These are phyloP conservation scores for Limnephilus marmoratus DNA, from an alignment of 2,888 invertebrate species.

Conservation along the genomic window DNA sequence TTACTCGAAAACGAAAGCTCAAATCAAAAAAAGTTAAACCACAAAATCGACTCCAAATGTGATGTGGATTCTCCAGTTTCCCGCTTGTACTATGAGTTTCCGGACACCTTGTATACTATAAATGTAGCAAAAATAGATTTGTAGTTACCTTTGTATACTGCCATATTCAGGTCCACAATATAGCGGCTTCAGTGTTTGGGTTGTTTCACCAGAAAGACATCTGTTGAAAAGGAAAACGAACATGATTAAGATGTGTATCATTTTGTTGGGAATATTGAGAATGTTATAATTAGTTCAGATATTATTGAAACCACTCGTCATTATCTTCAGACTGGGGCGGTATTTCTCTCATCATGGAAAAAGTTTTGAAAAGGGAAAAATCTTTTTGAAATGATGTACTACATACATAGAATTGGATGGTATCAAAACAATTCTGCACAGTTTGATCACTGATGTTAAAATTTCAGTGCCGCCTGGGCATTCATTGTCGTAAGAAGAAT, in stretches of 20 bases:
- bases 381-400: too few relatives aligned
- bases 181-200: not conserved
- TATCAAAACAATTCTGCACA: not conserved
- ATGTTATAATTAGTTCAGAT: conserved; percentile 16
- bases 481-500: too few relatives aligned
- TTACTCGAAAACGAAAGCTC: too few relatives aligned
- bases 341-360: conserved; percentile 61
- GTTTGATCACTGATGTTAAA: too few relatives aligned
- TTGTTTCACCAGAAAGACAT: not conserved
- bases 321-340: conserved; percentile 65
- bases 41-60: too few relatives aligned
- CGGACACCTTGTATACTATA: too few relatives aligned
- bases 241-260: not conserved
- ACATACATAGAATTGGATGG: not conserved
- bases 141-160: not conserved
- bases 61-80: too few relatives aligned
- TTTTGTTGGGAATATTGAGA: not conserved
- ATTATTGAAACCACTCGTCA: conserved; percentile 58
- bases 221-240: not conserved
- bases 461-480: too few relatives aligned
- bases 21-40: too few relatives aligned
- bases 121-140: not conserved
- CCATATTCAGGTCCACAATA: not conserved
- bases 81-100: too few relatives aligned
- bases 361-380: not conserved